A percentile compares a stretch with the other conserved stretches of the same genome.
Conservation (phyloP, 2,113 vertebrate species). For the Bostrychus sinensis region DNA sequence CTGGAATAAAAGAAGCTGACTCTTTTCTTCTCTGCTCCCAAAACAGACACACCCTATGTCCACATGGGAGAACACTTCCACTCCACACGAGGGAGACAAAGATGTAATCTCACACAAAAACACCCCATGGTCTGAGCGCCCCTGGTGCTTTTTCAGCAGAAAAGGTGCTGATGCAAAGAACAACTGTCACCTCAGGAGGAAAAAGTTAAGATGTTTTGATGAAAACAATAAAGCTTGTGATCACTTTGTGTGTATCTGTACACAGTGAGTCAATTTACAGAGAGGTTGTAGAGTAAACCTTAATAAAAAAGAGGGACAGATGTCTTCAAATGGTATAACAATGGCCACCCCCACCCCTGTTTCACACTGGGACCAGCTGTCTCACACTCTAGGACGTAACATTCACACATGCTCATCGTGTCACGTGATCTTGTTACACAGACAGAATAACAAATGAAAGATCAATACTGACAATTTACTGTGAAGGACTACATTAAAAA, state of each 20-base stretch:
- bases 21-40: constrained; percentile 11
- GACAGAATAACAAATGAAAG: neutral
- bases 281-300: constrained; percentile 11
- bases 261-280: neutral
- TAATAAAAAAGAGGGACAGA: constrained; percentile 70
- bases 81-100: constrained; percentile 62
- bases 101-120: neutral
- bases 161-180: constrained; percentile 18
- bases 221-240: constrained; percentile 6
- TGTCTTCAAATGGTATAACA: constrained; percentile 63
- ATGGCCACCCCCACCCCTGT: constrained; percentile 34
- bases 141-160: neutral
- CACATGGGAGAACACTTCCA: constrained; percentile 47
- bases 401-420: constrained; percentile 4
- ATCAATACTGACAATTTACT: neutral
- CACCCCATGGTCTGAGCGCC: neutral
- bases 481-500: too few relatives aligned
- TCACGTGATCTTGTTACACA: neutral
- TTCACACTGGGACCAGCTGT: constrained; percentile 69
- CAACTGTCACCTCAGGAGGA: neutral
- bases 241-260: constrained; percentile 1
- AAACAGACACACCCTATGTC: constrained; percentile 40
- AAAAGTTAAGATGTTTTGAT: neutral
- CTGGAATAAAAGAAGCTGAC: constrained; percentile 52
- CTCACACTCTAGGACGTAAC: constrained; percentile 8